Evolutionary conservation across 2,113 vertebrate species (phyloP).

Genomic region (Grallaria varia): DNA sequence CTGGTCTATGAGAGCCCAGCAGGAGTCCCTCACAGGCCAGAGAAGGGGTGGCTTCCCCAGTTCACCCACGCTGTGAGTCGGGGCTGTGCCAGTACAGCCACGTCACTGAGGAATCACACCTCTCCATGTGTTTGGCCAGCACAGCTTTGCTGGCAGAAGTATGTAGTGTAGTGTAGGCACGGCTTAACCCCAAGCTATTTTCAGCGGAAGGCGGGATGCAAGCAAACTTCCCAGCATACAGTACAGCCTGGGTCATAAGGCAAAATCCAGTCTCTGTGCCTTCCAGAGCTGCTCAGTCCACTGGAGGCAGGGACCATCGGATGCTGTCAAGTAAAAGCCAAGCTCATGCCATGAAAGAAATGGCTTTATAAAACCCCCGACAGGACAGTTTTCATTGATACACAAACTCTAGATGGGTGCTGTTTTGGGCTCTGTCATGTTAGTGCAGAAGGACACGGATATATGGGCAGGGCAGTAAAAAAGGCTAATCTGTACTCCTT

Average conservation of each 20-base stretch:
- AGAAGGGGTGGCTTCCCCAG: not conserved
- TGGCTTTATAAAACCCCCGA: not conserved
- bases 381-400: not conserved
- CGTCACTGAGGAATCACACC: not conserved
- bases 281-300: not conserved
- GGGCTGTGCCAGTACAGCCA: not conserved
- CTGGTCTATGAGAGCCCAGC: not conserved
- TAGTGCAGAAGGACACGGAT: not conserved
- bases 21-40: accelerated
- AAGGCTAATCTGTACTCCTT: not conserved
- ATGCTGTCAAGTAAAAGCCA: not conserved
- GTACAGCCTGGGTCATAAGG: accelerated
- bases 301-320: not conserved
- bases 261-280: not conserved
- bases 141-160: not conserved
- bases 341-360: not conserved
- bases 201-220: accelerated
- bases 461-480: accelerated
- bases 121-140: not conserved
- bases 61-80: accelerated
- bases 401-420: accelerated
- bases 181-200: not conserved
- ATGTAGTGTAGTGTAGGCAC: not conserved
- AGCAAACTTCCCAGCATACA: not conserved
- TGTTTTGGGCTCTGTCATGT: accelerated